Evolutionary conservation across 1,140 invertebrate genomes (phyloP), one percentile per base, ranked within the genome.

Genomic region (Caenorhabditis brenneri): DNA sequence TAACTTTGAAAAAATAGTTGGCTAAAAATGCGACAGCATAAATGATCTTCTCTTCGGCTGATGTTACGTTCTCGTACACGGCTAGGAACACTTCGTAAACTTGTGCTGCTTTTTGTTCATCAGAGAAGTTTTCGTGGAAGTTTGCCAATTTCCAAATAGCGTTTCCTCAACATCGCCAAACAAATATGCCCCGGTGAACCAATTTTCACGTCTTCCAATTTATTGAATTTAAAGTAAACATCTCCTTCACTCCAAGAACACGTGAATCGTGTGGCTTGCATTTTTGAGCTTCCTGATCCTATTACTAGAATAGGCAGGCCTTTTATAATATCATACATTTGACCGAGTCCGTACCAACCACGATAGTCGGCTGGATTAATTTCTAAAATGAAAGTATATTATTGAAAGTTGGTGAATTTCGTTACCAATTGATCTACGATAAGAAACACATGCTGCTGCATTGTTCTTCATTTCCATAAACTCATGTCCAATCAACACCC

Each of bases 381-480:
- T 92, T 98, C 96, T 42, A 12, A 12, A 42, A 42, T 6, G 39
- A 42, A 42, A 6, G 5, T 5, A 12, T 42, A 42, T 42, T 42
- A 6, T 12, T 5, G 39, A 42, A 42, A 42, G 5, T 12, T 42
- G 39, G 39, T 6, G 5, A 5, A 12, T 42, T 42, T 12, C n/a
- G n/a, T 42, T 42, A 42, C 39, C 39, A 86, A 98, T 95, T 33
- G 97, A 97, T 92, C 97, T 96, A 88, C 97, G 93, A 91, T 99
- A 99, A 89, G 96, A 96, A 89, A 97, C 95, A 89, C 98, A 97
- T 9, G 97, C 97, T n/a, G 96, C 96, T 92, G 96, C 96, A 0
- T 95, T 96, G 91, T 99, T 99, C 91, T 99, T 99, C 91, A 99
- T 94, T 92, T 99, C 97, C 94, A 99, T 97, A 92, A 96, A 99